Percentiles rank a stretch among this genome's conserved stretches.
Evolutionary conservation across 2,113 vertebrate genomes (phyloP).

Genomic region (Podarcis cretensis): DNA sequence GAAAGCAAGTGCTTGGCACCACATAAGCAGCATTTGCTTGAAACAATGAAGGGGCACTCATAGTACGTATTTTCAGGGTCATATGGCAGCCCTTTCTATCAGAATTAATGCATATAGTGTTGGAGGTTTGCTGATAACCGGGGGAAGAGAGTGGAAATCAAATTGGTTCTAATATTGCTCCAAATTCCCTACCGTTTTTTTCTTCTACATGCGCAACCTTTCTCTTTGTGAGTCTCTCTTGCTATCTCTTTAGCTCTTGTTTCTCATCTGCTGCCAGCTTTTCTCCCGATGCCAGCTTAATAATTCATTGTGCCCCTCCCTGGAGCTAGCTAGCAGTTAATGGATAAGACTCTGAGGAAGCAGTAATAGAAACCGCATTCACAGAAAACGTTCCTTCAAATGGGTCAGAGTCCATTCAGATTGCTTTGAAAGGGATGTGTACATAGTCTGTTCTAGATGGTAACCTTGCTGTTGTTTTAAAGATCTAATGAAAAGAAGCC

Average conservation of each 20-base stretch:
- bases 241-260: slow-evolving; percentile 15
- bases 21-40: neutral
- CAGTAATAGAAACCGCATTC: neutral
- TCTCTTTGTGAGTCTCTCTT: neutral
- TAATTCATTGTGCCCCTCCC: slow-evolving; percentile 12
- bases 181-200: neutral
- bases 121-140: neutral
- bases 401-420: slow-evolving; percentile 67
- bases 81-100: slow-evolving; percentile 24
- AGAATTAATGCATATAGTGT: neutral
- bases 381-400: slow-evolving; percentile 58
- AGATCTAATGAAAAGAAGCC: slow-evolving; percentile 61
- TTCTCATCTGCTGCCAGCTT: slow-evolving; percentile 20
- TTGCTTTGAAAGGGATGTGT: slow-evolving; percentile 66
- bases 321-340: slow-evolving; percentile 22
- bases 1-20: neutral
- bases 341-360: neutral
- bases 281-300: slow-evolving; percentile 7
- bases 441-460: slow-evolving; percentile 52
- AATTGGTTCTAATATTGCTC: neutral
- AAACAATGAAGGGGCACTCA: neutral
- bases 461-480: slow-evolving; percentile 63
- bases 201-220: neutral
- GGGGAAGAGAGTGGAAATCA: neutral
- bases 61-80: no score